These are phyloP conservation scores for Luehdorfia chinensis DNA, from an alignment of 1,140 invertebrate species.

Conservation along the genomic window DNA sequence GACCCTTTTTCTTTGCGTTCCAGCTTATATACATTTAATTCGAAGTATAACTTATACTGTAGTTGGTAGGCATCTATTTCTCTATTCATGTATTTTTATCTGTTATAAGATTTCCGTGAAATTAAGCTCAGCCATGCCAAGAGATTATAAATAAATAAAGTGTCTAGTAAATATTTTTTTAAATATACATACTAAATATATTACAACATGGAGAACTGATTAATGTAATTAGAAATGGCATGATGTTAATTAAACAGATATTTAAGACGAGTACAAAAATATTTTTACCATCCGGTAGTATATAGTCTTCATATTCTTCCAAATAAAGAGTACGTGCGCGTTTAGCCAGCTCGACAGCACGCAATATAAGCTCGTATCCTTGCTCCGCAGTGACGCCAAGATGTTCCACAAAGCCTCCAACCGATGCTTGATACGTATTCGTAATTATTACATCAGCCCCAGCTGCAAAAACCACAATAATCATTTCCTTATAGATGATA, in stretches of 20 bases:
- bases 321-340: constrained; percentile 79
- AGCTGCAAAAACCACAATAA: constrained; percentile 73
- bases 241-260: not conserved
- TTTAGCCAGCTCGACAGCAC: constrained; percentile 83
- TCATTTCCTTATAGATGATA: constrained; percentile 20
- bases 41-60: too few species aligned
- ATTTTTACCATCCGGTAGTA: constrained; percentile 58
- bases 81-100: too few species aligned
- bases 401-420: constrained; percentile 86
- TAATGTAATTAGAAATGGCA: too few species aligned
- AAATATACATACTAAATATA: too few species aligned
- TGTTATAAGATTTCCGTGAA: too few species aligned
- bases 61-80: too few species aligned
- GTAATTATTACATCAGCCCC: constrained; percentile 91
- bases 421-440: constrained; percentile 92
- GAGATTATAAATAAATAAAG: too few species aligned
- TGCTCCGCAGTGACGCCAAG: constrained; percentile 80
- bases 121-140: too few species aligned
- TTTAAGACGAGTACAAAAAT: not conserved
- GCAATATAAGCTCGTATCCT: constrained; percentile 82
- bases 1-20: too few species aligned
- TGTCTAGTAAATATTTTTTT: too few species aligned
- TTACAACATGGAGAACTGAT: too few species aligned
- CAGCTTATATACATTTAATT: too few species aligned
- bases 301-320: constrained; percentile 73